phyloP scores from a whole-genome alignment of 2,888 invertebrate genomes.

The Drosophila putrida region DNA sequence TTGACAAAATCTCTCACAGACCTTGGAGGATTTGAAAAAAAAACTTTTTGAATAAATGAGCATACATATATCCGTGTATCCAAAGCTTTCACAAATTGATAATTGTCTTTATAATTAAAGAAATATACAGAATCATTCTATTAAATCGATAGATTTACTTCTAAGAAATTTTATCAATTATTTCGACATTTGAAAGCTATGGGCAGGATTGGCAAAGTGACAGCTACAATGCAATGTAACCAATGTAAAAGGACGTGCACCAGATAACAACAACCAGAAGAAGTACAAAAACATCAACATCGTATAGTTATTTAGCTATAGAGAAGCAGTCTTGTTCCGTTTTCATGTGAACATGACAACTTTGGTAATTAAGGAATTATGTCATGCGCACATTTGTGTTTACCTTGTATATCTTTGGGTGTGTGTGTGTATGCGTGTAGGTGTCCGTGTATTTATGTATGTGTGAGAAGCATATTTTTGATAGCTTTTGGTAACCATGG shows the following conservation, averaged over 20 bases:
- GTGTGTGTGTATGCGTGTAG: not conserved
- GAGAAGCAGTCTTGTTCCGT: conserved; percentile 12
- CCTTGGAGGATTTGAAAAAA: too few relatives aligned
- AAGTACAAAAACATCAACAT: not conserved
- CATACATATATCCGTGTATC: too few relatives aligned
- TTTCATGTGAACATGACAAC: conserved; percentile 66
- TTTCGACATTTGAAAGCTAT: not conserved
- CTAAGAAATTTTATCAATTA: too few relatives aligned
- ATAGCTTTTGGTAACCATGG: conserved; percentile 60
- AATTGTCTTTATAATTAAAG: too few relatives aligned
- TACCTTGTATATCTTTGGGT: conserved; percentile 15
- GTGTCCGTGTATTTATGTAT: not conserved
- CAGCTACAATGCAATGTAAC: conserved; percentile 26
- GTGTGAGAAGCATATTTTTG: conserved; percentile 37
- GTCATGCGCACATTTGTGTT: conserved; percentile 66
- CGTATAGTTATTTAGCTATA: not conserved
- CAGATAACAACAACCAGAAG: not conserved
- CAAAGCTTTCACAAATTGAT: too few relatives aligned
- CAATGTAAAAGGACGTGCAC: conserved; percentile 4
- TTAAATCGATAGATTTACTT: too few relatives aligned
- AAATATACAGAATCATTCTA: too few relatives aligned
- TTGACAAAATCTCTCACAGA: too few relatives aligned
- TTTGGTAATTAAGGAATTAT: conserved; percentile 81
- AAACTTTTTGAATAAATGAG: too few relatives aligned
- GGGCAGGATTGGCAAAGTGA: conserved; percentile 34